Conservation (phyloP, 1,140 invertebrate genomes). For the Heliothis subflexa region DNA sequence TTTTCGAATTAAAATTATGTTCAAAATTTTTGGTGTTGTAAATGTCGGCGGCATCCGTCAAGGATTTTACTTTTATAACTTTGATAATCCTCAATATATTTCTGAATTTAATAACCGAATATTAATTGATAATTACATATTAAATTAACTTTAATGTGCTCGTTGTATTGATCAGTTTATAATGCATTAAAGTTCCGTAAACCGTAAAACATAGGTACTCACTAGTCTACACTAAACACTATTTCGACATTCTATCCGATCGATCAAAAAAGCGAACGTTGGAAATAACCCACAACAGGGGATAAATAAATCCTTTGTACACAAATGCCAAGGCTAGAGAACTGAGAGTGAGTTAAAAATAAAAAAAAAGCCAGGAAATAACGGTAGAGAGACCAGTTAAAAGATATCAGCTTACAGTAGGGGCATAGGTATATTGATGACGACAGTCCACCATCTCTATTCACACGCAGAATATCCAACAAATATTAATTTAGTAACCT, state of each 20-base stretch:
- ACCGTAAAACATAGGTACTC: too few relatives aligned
- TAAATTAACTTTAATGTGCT: too few relatives aligned
- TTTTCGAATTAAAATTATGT: neutral
- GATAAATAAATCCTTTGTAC: neutral
- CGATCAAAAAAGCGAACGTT: too few relatives aligned
- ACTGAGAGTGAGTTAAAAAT: neutral
- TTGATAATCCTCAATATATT: too few relatives aligned
- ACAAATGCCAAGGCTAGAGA: neutral
- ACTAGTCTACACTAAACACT: too few relatives aligned
- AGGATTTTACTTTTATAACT: neutral
- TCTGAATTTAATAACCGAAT: too few relatives aligned
- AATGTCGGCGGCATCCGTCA: neutral
- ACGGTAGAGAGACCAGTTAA: neutral
- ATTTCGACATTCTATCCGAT: too few relatives aligned
- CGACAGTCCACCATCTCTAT: constrained; percentile 15
- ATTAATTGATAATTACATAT: too few relatives aligned
- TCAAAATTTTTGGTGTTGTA: neutral
- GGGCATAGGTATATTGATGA: neutral
- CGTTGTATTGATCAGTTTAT: too few relatives aligned
- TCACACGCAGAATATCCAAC: constrained; percentile 5
- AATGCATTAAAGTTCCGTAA: too few relatives aligned
- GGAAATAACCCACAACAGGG: too few relatives aligned
- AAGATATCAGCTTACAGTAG: neutral
- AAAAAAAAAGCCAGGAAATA: neutral
- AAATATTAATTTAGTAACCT: constrained; percentile 31